phyloP scores from a whole-genome alignment of 1,140 invertebrate species.

The Lepidostoma basale region DNA sequence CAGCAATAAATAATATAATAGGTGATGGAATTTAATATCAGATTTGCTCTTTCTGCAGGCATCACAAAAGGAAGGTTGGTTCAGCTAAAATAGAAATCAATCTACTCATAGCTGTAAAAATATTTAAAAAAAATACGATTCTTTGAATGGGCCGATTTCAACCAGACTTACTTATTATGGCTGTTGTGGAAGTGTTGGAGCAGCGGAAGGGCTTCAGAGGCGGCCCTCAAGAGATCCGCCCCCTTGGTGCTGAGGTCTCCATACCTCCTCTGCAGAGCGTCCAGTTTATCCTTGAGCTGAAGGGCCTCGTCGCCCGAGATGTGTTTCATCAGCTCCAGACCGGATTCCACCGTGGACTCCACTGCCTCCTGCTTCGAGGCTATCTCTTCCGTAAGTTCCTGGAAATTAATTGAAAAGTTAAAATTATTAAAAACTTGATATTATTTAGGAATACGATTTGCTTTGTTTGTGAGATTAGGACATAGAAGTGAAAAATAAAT shows the following conservation, averaged over 20 bases:
- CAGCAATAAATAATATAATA: too few species aligned
- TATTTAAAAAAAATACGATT: too few species aligned
- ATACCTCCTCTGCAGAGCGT: slow-evolving; percentile 87
- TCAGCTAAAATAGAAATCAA: not conserved
- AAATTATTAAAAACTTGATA: too few species aligned
- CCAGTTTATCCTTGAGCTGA: slow-evolving; percentile 91
- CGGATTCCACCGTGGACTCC: slow-evolving; percentile 86
- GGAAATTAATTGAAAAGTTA: slow-evolving; percentile 30
- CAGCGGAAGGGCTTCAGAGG: slow-evolving; percentile 87
- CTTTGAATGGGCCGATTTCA: not conserved
- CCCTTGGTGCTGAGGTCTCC: slow-evolving; percentile 85
- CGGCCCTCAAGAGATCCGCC: slow-evolving; percentile 83
- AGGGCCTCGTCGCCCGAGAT: slow-evolving; percentile 92
- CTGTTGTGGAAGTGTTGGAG: slow-evolving; percentile 93
- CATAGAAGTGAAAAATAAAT: too few species aligned
- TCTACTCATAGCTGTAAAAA: not conserved
- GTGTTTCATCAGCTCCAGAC: slow-evolving; percentile 92
- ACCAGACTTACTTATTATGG: slow-evolving; percentile 67
- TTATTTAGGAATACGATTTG: too few species aligned
- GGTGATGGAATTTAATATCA: too few species aligned
- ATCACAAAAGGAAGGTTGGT: too few species aligned
- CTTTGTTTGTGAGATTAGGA: too few species aligned
- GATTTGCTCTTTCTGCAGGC: too few species aligned
- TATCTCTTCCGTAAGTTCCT: slow-evolving; percentile 88
- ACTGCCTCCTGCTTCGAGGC: slow-evolving; percentile 86